Percentiles rank a stretch among this genome's conserved stretches.
These are phyloP conservation scores for Dynastes maya DNA, from an alignment of 2,888 invertebrate species.

Conservation along the genomic window DNA sequence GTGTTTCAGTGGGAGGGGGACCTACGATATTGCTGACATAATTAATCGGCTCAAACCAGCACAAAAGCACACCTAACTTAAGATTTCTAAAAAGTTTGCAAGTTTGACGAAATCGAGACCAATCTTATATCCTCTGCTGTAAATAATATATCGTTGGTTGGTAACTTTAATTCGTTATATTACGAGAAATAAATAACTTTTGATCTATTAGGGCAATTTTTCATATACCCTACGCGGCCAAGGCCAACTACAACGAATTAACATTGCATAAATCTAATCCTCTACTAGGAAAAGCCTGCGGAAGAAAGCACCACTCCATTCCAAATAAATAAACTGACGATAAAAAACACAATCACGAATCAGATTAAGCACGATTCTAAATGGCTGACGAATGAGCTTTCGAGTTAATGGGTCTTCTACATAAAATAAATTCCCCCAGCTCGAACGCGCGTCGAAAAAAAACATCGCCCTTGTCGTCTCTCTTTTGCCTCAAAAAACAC, in stretches of 20 bases:
- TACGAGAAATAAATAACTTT: no score
- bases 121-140: no score
- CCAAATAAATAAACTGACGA: conserved; percentile 29
- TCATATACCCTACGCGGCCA: not conserved
- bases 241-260: not conserved
- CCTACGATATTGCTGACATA: no score
- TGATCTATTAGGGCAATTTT: not conserved
- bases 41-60: no score
- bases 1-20: no score
- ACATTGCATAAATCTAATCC: conserved; percentile 11
- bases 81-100: no score
- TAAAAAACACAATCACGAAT: conserved; percentile 42
- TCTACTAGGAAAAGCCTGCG: not conserved
- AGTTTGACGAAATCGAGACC: no score
- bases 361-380: conserved; percentile 40
- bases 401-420: conserved; percentile 20
- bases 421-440: conserved; percentile 18
- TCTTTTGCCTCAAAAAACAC: conserved; percentile 30
- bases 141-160: no score
- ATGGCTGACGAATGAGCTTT: conserved; percentile 31
- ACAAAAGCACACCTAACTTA: no score
- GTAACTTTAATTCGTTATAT: no score
- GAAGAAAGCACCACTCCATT: not conserved
- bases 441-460: conserved; percentile 5
- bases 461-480: conserved; percentile 33